These are phyloP conservation scores for Micronycteris hirsuta DNA, from an alignment of 2,113 vertebrate species.

Conservation along the genomic window DNA sequence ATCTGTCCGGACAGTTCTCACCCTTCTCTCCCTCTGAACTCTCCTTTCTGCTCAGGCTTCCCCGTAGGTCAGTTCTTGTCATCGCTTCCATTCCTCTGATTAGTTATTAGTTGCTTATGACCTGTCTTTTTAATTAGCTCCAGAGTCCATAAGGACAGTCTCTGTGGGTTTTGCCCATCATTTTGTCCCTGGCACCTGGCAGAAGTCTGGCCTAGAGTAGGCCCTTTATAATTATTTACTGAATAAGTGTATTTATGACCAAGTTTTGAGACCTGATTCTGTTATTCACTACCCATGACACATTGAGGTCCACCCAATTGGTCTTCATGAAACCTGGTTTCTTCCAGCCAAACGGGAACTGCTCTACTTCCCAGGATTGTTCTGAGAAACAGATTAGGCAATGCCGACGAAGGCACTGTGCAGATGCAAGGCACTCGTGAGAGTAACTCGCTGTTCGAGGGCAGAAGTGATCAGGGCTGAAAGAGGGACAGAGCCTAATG, in stretches of 20 bases:
- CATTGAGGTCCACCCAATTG: neutral
- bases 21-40: neutral
- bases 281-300: neutral
- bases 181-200: neutral
- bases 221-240: neutral
- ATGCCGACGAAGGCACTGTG: neutral
- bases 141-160: neutral
- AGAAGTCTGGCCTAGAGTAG: neutral
- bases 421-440: neutral
- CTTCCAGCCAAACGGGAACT: neutral
- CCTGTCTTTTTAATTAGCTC: neutral
- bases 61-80: neutral
- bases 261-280: neutral
- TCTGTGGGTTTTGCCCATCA: neutral
- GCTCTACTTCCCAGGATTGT: neutral
- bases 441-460: neutral
- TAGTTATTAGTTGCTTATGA: neutral
- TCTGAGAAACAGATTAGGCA: neutral
- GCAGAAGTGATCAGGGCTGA: neutral
- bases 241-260: neutral
- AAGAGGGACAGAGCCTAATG: neutral
- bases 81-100: neutral
- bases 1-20: neutral
- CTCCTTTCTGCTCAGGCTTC: neutral
- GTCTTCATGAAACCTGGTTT: neutral